Base-by-base conservation (phyloP, 1,140 invertebrate species). In the Drosophila hydei region DNA sequence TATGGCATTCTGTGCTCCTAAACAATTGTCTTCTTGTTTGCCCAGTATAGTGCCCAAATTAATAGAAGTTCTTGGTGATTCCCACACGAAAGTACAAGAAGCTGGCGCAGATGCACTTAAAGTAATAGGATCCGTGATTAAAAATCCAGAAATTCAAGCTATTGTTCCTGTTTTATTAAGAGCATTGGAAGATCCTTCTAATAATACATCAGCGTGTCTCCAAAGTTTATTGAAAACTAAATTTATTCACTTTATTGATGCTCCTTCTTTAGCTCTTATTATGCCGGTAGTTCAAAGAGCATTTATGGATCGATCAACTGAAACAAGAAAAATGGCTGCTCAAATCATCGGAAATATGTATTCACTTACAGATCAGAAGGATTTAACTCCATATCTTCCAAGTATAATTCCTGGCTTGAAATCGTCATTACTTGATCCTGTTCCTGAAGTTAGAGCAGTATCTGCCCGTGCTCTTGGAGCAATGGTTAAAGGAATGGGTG, bases 271-370 rank as follows among this genome's bases (percentile, higher is more conserved):
- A 4, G 98, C 99, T 63, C 93, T 99, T 12, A 99, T 99, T 72
- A 99, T 99, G 98, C 99, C 99, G 1, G 98, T 99, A 0, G 97
- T 99, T 16, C 96, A 99, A 92, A 93, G 99, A 75, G 98, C 98
- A 6, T 99, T 99, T 92, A 96, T 98, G 92, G 98, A 99, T 92
- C 94, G 98, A 54, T 98, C 97, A 6, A 99, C 98, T 0, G 98
- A 99, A 92, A 99, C 98, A 0, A 94, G 98, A 81, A 99, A 99
- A 94, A 99, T 99, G 97, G 98, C 99, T 19, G 97, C 98, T n/a
- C 96, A 97, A 92, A 99, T 99, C 89, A 99, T 99, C 79, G 98
- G 98, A 43, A 99, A 99, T 92, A 99, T 99, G 98, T 99, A 99
- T 92, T 99, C 98, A 0, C 93, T 99, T 8, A 99, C 99, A 0